phyloP scores from a whole-genome alignment of 2,797 vertebrate species.

The Petrocephalus sullivani region DNA sequence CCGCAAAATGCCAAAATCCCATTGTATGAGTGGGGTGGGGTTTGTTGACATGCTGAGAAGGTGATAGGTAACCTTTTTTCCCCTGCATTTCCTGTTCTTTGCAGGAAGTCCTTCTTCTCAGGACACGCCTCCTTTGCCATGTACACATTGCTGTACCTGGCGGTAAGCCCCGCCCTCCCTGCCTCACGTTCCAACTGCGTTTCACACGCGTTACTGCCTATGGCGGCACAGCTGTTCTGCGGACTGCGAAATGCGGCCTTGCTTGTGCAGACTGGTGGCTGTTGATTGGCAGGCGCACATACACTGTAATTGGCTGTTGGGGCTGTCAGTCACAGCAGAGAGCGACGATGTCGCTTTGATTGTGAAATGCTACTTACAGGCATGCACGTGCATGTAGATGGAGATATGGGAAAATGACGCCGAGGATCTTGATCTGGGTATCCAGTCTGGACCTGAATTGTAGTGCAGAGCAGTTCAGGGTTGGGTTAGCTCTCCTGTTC shows the following conservation, averaged over 20 bases:
- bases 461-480: background rate
- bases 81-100: constrained; percentile 25
- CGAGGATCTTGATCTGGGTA: background rate
- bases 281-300: background rate
- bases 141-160: constrained; percentile 74
- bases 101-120: constrained; percentile 75
- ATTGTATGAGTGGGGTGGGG: background rate
- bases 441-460: background rate
- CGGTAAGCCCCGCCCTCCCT: constrained; percentile 58
- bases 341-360: background rate
- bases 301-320: background rate
- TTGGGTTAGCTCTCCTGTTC: background rate
- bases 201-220: background rate
- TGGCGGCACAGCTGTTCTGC: background rate
- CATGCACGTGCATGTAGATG: constrained; percentile 5
- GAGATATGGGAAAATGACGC: background rate
- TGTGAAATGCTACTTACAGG: constrained; percentile 9
- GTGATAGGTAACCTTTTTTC: background rate
- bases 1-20: background rate
- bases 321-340: background rate
- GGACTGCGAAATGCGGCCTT: background rate
- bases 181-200: background rate
- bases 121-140: constrained; percentile 72
- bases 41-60: background rate
- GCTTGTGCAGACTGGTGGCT: background rate